Evolutionary conservation across 2,888 invertebrate genomes (phyloP).

Genomic region (Tachystola acroxantha): DNA sequence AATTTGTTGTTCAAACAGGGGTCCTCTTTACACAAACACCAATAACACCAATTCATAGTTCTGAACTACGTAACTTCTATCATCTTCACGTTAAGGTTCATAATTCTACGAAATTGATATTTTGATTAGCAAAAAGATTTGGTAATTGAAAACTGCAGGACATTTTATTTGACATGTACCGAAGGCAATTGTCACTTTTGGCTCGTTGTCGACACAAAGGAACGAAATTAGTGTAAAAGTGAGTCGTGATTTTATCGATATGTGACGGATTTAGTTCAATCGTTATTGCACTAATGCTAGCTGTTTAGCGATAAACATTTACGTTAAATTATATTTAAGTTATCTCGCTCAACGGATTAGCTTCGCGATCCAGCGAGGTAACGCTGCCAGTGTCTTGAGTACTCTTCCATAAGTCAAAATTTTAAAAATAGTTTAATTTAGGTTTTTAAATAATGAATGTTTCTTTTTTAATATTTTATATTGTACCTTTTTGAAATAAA

Average conservation of each 20-base stretch:
- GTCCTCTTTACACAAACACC: conserved; percentile 60
- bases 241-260: conserved; percentile 12
- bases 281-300: too few species aligned
- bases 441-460: too few species aligned
- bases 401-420: too few species aligned
- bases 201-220: conserved; percentile 34
- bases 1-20: conserved; percentile 76
- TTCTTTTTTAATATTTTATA: too few species aligned
- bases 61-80: background rate
- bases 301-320: too few species aligned
- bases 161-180: conserved; percentile 65
- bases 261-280: conserved; percentile 8
- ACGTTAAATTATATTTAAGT: too few species aligned
- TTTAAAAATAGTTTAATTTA: too few species aligned
- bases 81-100: conserved; percentile 20
- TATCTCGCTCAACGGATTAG: too few species aligned
- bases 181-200: conserved; percentile 54
- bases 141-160: conserved; percentile 47
- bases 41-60: conserved; percentile 31
- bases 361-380: too few species aligned
- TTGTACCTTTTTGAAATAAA: too few species aligned
- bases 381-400: too few species aligned
- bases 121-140: conserved; percentile 7
- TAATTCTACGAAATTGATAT: conserved; percentile 12
- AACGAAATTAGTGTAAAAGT: conserved; percentile 33